Conservation (phyloP, 2,888 invertebrate species). For the Asteroscopus sphinx region DNA sequence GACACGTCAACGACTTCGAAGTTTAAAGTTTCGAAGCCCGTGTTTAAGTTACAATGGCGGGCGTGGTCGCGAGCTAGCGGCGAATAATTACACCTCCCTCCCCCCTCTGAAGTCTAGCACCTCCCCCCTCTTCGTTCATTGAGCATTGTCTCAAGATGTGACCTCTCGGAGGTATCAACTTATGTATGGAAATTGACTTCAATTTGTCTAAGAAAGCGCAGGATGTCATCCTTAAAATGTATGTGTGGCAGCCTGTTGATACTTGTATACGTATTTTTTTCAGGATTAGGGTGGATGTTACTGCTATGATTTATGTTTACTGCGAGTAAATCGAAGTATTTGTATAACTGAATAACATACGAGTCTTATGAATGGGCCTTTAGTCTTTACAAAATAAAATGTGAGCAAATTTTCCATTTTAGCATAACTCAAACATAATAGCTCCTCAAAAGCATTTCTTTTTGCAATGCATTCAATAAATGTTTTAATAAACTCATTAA, state of each 20-base stretch:
- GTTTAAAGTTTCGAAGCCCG: conserved; percentile 71
- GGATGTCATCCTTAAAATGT: conserved; percentile 11
- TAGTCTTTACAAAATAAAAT: not conserved
- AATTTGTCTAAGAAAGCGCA: conserved; percentile 42
- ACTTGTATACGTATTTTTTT: not conserved
- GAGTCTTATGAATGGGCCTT: not conserved
- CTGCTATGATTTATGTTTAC: too few species aligned
- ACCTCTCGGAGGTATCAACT: conserved; percentile 72
- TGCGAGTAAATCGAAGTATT: too few species aligned
- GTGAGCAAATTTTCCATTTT: conserved; percentile 21
- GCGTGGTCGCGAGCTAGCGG: conserved; percentile 84
- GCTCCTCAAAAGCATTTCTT: conserved; percentile 5
- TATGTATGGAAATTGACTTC: conserved; percentile 54
- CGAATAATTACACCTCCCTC: conserved; percentile 82
- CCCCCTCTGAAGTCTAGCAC: conserved; percentile 51
- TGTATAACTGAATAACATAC: too few species aligned
- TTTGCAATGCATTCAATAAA: conserved; percentile 12
- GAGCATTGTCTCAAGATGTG: conserved; percentile 85
- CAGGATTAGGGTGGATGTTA: too few species aligned
- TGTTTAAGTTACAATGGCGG: conserved; percentile 84
- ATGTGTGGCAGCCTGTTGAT: conserved; percentile 2
- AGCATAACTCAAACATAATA: conserved; percentile 27
- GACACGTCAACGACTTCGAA: conserved; percentile 62
- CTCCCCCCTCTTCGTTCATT: conserved; percentile 75
- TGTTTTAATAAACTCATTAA: conserved; percentile 7